A percentile compares a stretch with the other conserved stretches of the same genome.
phyloP scores from a whole-genome alignment of 1,140 invertebrate genomes.

The Euglossa dilemma region DNA sequence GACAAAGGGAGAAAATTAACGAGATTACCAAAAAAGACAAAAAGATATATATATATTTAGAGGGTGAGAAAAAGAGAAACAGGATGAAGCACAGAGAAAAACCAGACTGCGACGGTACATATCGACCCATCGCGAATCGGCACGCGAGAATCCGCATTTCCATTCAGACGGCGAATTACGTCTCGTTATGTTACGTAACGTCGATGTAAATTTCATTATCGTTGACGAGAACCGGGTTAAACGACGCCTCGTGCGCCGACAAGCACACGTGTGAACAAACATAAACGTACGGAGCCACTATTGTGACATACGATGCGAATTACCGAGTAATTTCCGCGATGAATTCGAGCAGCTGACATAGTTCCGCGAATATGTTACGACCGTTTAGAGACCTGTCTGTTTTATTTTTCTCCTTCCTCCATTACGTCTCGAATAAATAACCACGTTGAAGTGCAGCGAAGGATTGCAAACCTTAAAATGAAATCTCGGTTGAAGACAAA shows the following conservation, averaged over 20 bases:
- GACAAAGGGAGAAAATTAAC: constrained; percentile 6
- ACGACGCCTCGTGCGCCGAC: not conserved
- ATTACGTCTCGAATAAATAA: too few relatives aligned
- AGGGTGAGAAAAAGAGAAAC: too few relatives aligned
- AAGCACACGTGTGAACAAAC: not conserved
- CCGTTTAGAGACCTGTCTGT: too few relatives aligned
- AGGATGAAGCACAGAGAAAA: not conserved
- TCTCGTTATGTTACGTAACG: constrained; percentile 39
- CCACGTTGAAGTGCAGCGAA: not conserved
- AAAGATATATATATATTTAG: not conserved
- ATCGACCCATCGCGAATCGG: constrained; percentile 58
- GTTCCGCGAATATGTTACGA: not conserved
- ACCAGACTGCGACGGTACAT: constrained; percentile 15
- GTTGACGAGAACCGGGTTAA: not conserved
- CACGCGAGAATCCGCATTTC: constrained; percentile 31
- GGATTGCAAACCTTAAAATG: too few relatives aligned
- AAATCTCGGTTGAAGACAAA: not conserved
- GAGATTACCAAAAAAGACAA: not conserved
- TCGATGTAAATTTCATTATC: constrained; percentile 49
- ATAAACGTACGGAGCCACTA: not conserved
- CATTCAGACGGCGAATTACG: constrained; percentile 48
- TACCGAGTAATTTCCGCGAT: constrained; percentile 6
- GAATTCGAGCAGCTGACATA: constrained; percentile 12
- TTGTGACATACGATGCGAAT: not conserved
- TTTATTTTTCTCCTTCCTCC: too few relatives aligned